These are phyloP conservation scores for Myotis daubentonii DNA, from an alignment of 2,797 vertebrate species.

Conservation along the genomic window DNA sequence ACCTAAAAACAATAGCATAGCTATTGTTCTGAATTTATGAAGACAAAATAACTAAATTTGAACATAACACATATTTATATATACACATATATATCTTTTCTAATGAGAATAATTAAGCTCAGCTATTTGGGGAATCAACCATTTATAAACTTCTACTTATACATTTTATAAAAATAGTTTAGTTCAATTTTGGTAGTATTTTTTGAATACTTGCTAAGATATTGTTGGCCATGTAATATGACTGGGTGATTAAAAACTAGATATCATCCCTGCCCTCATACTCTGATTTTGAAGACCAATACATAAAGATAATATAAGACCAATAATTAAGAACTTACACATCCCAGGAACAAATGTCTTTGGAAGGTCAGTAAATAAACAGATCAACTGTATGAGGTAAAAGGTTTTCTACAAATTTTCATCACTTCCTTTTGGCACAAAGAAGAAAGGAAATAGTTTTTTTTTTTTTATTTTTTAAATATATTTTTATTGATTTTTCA, in stretches of 20 bases:
- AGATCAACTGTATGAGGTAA: not conserved
- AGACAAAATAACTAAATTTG: slow-evolving; percentile 33
- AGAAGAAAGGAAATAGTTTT: not conserved
- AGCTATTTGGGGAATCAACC: not conserved
- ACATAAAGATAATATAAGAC: not conserved
- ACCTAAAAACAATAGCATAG: not conserved
- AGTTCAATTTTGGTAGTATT: not conserved
- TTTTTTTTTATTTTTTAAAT: too few relatives aligned
- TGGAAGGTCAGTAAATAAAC: slow-evolving; percentile 17
- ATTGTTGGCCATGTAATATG: not conserved
- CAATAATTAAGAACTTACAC: slow-evolving; percentile 20
- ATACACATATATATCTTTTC: not conserved
- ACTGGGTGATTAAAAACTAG: not conserved
- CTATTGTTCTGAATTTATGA: not conserved
- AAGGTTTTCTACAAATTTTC: slow-evolving; percentile 13
- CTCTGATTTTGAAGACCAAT: not conserved
- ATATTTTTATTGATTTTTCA: too few relatives aligned
- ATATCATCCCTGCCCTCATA: not conserved
- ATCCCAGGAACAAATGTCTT: slow-evolving; percentile 10
- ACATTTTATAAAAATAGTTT: not conserved
- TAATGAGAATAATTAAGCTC: slow-evolving; percentile 20
- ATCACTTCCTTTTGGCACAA: not conserved
- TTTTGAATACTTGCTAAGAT: not conserved
- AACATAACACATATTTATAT: not conserved
- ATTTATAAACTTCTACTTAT: slow-evolving; percentile 8